Conservation (phyloP, 2,888 invertebrate genomes). For the Mimumesa dahlbomi region DNA sequence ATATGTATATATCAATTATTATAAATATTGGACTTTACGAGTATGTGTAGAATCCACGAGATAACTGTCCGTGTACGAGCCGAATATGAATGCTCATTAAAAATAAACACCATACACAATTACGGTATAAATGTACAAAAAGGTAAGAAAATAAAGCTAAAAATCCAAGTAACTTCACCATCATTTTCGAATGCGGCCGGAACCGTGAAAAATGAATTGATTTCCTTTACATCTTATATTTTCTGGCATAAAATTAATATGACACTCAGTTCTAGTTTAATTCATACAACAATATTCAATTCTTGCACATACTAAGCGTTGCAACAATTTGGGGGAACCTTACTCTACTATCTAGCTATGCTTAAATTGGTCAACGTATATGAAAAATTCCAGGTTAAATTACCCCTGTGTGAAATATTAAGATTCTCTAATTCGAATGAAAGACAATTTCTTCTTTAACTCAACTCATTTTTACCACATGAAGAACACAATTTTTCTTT, state of each 20-base stretch:
- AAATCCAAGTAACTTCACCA: conserved; percentile 38
- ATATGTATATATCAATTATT: neutral
- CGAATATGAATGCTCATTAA: conserved; percentile 13
- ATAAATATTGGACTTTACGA: conserved; percentile 3
- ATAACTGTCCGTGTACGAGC: conserved; percentile 32
- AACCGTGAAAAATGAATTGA: conserved; percentile 35
- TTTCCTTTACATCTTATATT: conserved; percentile 24
- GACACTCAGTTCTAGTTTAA: conserved; percentile 27
- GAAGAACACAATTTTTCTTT: conserved; percentile 7
- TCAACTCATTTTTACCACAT: conserved; percentile 8
- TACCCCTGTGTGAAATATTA: conserved; percentile 19
- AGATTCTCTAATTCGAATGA: conserved; percentile 25
- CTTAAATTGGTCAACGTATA: conserved; percentile 63
- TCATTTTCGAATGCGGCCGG: conserved; percentile 17
- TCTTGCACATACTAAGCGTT: conserved; percentile 25
- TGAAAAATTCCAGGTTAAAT: conserved; percentile 38
- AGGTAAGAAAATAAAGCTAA: conserved; percentile 72
- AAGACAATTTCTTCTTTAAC: conserved; percentile 23
- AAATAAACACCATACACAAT: conserved; percentile 56
- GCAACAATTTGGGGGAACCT: conserved; percentile 35
- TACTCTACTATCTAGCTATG: conserved; percentile 51
- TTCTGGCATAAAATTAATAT: conserved; percentile 30
- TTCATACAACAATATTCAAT: conserved; percentile 29
- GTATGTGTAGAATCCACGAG: conserved; percentile 15
- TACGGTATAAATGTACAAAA: conserved; percentile 76